Base-by-base conservation (phyloP, 35 echinoderm and acorn worm species). In the Heliocidaris erythrogramma region DNA sequence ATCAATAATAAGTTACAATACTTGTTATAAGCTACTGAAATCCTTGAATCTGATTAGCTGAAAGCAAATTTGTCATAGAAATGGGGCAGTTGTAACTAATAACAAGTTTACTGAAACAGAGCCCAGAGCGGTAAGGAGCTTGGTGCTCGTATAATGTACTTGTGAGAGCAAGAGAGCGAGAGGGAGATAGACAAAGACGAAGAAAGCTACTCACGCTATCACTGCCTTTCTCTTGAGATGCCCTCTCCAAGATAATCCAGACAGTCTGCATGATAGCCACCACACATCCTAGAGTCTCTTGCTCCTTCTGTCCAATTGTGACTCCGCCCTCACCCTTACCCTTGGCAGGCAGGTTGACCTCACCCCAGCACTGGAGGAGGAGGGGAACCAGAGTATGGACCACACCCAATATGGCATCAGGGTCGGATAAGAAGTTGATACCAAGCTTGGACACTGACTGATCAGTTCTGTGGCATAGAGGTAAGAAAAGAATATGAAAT, bases 341-440 rank as follows among this genome's bases (percentile, higher is more conserved):
- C 52, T 87, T 94, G 95, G 60, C 71, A 50, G 60, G 78, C 48
- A 96, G 98, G 21, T 94, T 88, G 30, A 95, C 98, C 60, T 99
- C 98, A 61, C 95, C 95, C 98, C 98, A 99, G 21, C 94, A 96
- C 31, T 97, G 98, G 11, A 99, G 87, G 6, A 99, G 90, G 2
- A 99, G 85, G 29, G 98, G 98, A 5, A 99, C 92, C 32, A 99
- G 90, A 1, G 94, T 97, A 14, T 88, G 86, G n/a, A 94, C 85
- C 56, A 99, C 96, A 11, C 47, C 85, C 3, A 92, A 85, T 3
- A 97, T 85, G 13, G 97, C 94, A 14, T 86, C 49, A 35, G 92
- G 92, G 7, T 85, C 32, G 29, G 71, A 52, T 27, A 89, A 27
- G 84, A 95, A 88, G 85, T 88, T 85, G 14, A 32, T 27, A 48